phyloP scores from a whole-genome alignment of 2,113 vertebrate genomes.

The Corydoras sp. region DNA sequence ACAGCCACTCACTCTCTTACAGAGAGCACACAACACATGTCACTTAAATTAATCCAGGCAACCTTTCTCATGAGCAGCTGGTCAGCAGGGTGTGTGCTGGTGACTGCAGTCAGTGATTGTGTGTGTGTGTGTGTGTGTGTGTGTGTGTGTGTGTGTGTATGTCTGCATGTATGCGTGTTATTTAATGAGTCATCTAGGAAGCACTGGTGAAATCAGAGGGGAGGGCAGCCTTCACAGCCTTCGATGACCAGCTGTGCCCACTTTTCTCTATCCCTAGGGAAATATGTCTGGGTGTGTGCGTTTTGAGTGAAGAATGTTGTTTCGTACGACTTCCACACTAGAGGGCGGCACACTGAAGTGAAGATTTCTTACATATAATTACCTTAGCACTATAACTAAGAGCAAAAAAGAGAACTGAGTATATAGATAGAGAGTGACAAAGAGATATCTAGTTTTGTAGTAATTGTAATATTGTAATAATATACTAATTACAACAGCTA shows the following conservation, averaged over 20 bases:
- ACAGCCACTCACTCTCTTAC: too few relatives aligned
- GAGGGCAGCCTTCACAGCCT: constrained; percentile 10
- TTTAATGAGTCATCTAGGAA: constrained; percentile 18
- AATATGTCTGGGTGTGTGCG: background rate
- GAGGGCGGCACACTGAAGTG: too few relatives aligned
- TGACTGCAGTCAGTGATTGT: background rate
- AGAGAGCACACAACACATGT: too few relatives aligned
- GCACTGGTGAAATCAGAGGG: constrained; percentile 17
- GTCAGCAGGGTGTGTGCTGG: constrained; percentile 4
- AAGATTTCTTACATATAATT: too few relatives aligned
- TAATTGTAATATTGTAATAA: too few relatives aligned
- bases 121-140: constrained; percentile 14
- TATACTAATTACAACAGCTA: too few relatives aligned
- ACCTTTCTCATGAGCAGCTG: constrained; percentile 6
- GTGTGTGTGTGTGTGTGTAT: constrained; percentile 2
- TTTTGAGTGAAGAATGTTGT: background rate
- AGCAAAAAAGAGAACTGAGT: too few relatives aligned
- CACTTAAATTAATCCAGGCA: too few relatives aligned
- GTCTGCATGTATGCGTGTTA: background rate
- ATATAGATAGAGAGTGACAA: too few relatives aligned
- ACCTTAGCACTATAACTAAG: too few relatives aligned
- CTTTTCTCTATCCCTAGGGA: constrained; percentile 5
- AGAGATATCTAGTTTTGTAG: too few relatives aligned
- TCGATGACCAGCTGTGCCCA: constrained; percentile 31
- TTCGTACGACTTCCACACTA: too few relatives aligned